Conservation (phyloP, 2,797 vertebrate species). For the Hafferia zeledoni region DNA sequence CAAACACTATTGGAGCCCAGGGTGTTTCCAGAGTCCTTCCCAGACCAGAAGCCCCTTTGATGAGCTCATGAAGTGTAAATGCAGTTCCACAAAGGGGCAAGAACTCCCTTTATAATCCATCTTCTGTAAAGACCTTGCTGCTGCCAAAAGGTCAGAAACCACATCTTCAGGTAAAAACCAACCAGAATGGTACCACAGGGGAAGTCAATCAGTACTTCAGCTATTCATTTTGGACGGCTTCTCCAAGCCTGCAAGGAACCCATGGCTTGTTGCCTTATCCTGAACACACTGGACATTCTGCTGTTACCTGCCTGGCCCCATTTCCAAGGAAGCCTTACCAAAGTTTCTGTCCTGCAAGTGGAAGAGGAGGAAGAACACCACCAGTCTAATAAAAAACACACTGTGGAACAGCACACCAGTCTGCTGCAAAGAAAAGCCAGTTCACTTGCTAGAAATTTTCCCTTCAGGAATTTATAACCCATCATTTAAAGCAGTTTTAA, state of each 20-base stretch:
- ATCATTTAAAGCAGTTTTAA: slow-evolving; percentile 35
- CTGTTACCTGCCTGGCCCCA: neutral
- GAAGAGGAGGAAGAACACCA: neutral
- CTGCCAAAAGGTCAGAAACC: neutral
- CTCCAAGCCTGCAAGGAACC: neutral
- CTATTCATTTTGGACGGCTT: neutral
- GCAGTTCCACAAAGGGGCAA: neutral
- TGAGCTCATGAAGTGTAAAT: neutral
- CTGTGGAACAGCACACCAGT: neutral
- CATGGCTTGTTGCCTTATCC: neutral
- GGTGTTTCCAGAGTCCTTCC: neutral
- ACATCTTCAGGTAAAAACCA: neutral
- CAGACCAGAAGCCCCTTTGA: neutral
- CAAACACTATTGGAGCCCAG: accelerated
- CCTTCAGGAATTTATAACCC: slow-evolving; percentile 16
- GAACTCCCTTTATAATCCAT: neutral
- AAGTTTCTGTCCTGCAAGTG: neutral
- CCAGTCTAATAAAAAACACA: neutral
- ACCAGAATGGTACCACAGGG: neutral
- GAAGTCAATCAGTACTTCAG: neutral
- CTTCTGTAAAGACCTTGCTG: neutral
- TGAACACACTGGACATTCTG: neutral
- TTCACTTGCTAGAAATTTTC: slow-evolving; percentile 36
- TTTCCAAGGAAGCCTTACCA: neutral
- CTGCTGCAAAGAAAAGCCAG: slow-evolving; percentile 1